Conservation (phyloP, 2,797 vertebrate genomes). For the Aulostomus chinensis region DNA sequence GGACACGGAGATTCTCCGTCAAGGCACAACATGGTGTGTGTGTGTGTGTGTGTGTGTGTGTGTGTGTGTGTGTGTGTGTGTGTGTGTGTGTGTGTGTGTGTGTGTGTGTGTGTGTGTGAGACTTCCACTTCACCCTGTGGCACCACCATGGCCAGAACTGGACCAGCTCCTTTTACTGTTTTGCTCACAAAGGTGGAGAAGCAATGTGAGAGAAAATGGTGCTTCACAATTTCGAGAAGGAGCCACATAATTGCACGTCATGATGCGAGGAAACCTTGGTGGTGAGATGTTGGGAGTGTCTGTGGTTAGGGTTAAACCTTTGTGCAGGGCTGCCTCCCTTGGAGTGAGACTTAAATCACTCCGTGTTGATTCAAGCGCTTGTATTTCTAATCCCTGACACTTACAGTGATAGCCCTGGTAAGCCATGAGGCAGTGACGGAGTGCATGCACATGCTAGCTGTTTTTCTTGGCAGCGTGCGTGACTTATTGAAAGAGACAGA, state of each 20-base stretch:
- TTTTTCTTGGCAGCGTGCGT: slow-evolving; percentile 50
- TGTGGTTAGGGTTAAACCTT: slow-evolving; percentile 51
- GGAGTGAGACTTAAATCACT: slow-evolving; percentile 59
- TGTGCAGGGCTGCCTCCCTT: slow-evolving; percentile 42
- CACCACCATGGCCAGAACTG: no score
- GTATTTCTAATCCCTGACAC: slow-evolving; percentile 67
- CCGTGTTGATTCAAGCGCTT: slow-evolving; percentile 73
- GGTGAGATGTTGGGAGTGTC: slow-evolving; percentile 35
- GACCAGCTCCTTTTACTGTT: no score
- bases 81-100: no score
- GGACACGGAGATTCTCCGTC: no score
- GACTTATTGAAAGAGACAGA: slow-evolving; percentile 47
- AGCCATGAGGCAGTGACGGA: slow-evolving; percentile 31
- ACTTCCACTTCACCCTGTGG: no score
- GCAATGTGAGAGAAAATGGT: background rate
- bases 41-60: no score
- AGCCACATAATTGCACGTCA: background rate
- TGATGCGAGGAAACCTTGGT: slow-evolving; percentile 15
- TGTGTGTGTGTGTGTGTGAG: no score
- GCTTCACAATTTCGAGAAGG: no score
- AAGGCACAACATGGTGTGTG: no score
- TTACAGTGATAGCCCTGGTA: slow-evolving; percentile 59
- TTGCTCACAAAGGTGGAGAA: background rate
- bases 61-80: no score
- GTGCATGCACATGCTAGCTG: slow-evolving; percentile 23